These are phyloP conservation scores for Montipora capitata DNA, from an alignment of 92 coral and sea anemone genomes.

Conservation along the genomic window DNA sequence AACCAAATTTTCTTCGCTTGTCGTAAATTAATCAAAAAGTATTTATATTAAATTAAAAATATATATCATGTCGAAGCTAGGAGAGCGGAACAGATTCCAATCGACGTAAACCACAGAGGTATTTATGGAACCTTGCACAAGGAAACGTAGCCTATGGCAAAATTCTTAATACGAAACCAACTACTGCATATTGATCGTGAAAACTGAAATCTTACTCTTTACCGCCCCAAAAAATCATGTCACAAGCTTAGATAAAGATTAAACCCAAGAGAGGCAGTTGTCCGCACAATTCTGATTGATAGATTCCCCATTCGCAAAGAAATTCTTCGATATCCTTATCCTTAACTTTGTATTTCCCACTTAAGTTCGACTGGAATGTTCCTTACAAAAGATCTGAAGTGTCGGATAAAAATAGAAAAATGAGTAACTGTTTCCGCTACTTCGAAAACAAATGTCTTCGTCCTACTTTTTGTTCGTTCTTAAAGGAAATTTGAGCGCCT, in stretches of 20 bases:
- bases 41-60: neutral
- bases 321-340: neutral
- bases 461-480: neutral
- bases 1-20: neutral
- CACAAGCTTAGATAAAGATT: neutral
- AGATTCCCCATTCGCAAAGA: neutral
- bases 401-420: constrained; percentile 35
- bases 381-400: neutral
- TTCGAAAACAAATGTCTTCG: neutral
- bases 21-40: neutral
- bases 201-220: neutral
- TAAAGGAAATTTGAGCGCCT: no score
- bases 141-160: no score
- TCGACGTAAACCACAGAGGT: neutral
- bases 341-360: neutral
- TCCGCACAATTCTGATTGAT: neutral
- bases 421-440: neutral
- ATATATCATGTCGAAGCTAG: neutral
- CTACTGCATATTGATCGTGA: constrained; percentile 20
- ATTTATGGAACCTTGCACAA: neutral
- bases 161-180: neutral
- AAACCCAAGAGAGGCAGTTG: neutral
- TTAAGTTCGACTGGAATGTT: constrained; percentile 39
- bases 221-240: neutral
- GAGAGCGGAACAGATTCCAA: neutral